A percentile compares a stretch with the other conserved stretches of the same genome.
Evolutionary conservation across 2,113 vertebrate species (phyloP).

Genomic region (Porphyrio hochstetteri): DNA sequence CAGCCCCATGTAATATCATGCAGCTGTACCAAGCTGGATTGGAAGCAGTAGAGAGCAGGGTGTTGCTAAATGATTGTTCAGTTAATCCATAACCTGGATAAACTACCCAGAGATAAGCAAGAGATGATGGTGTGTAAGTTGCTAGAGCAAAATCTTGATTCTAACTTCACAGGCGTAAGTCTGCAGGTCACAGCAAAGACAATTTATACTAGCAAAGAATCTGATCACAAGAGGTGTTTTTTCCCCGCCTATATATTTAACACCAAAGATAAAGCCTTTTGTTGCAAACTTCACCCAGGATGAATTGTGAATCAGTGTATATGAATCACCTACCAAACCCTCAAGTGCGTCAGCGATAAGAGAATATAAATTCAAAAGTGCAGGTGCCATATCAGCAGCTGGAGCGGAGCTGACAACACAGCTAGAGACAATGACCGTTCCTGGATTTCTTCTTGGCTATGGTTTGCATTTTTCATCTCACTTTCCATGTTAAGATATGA

Average conservation of each 20-base stretch:
- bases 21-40: neutral
- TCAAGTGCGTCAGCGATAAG: neutral
- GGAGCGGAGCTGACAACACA: neutral
- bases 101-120: neutral
- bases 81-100: neutral
- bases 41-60: neutral
- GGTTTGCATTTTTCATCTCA: neutral
- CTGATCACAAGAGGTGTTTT: accelerated
- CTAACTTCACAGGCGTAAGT: neutral
- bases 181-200: neutral
- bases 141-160: neutral
- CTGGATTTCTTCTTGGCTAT: neutral
- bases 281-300: neutral
- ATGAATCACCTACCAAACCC: conserved; percentile 34
- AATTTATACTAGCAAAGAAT: neutral
- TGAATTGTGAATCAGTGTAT: neutral
- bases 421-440: neutral
- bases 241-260: accelerated
- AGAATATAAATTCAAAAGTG: neutral
- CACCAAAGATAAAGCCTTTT: neutral
- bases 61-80: neutral
- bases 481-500: neutral
- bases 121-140: neutral
- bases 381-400: neutral
- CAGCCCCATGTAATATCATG: neutral